Conservation (phyloP, 2,113 vertebrate genomes). For the Oryzias woworae region DNA sequence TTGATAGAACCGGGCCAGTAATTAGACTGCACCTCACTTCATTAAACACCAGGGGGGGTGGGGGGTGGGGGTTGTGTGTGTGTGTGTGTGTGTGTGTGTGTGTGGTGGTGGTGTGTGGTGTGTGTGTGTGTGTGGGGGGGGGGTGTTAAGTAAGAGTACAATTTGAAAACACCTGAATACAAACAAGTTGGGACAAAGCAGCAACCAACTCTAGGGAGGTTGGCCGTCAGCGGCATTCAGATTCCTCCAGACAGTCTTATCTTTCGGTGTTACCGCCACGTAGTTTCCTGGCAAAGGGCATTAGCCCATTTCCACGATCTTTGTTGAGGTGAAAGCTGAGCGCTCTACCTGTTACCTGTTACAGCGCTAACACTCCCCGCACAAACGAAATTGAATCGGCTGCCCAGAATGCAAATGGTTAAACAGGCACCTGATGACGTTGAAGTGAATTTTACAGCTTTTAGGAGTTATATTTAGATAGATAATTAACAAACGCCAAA, state of each 20-base stretch:
- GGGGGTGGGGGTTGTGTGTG: conserved; percentile 4
- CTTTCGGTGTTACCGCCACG: neutral
- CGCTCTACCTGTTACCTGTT: neutral
- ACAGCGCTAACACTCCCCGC: conserved; percentile 8
- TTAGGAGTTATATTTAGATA: no score
- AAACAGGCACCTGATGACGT: neutral
- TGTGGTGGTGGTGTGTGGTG: no score
- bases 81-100: neutral
- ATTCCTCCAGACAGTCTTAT: conserved; percentile 7
- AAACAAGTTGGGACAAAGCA: neutral
- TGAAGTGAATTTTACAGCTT: neutral
- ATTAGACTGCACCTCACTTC: conserved; percentile 79
- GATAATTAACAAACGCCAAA: no score
- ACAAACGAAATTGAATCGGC: conserved; percentile 3
- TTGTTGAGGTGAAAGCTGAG: no score
- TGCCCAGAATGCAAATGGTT: conserved; percentile 2
- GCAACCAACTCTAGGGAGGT: conserved; percentile 6
- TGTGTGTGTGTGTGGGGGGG: conserved; percentile 1
- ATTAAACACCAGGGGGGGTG: conserved; percentile 62
- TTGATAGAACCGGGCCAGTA: conserved; percentile 74
- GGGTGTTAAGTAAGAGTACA: neutral
- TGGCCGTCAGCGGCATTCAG: conserved; percentile 1
- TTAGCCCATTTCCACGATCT: conserved; percentile 7
- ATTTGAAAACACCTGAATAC: conserved; percentile 4
- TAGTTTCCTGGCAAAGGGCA: neutral